Evolutionary conservation across 2,888 invertebrate species (phyloP).

Genomic region (Macaria liturata): DNA sequence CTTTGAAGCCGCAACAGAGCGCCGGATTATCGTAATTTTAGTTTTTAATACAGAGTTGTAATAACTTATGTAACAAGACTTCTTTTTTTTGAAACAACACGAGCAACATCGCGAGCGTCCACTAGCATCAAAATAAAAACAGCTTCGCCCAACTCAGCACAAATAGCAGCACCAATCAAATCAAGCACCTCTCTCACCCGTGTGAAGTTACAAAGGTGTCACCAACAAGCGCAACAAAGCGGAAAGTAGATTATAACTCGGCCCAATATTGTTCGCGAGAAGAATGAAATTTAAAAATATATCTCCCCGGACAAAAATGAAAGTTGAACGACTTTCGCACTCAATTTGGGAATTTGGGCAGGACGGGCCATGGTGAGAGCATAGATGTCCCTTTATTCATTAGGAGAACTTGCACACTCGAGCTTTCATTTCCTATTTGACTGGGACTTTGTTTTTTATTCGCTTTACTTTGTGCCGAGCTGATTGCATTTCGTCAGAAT

Average conservation of each 20-base stretch:
- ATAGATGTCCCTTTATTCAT: slow-evolving; percentile 31
- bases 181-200: too few species aligned
- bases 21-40: too few species aligned
- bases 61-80: too few species aligned
- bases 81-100: too few species aligned
- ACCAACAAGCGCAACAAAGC: slow-evolving; percentile 12
- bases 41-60: too few species aligned
- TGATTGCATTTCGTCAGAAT: slow-evolving; percentile 6
- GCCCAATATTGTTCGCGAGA: slow-evolving; percentile 8
- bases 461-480: slow-evolving; percentile 7
- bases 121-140: too few species aligned
- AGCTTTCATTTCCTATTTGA: slow-evolving; percentile 4
- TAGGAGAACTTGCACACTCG: slow-evolving; percentile 12
- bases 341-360: slow-evolving; percentile 30
- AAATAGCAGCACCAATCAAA: too few species aligned
- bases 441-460: background rate
- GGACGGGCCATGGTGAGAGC: slow-evolving; percentile 27
- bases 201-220: slow-evolving; percentile 10
- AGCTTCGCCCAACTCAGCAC: too few species aligned
- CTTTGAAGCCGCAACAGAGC: too few species aligned
- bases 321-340: slow-evolving; percentile 33
- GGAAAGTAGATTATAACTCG: slow-evolving; percentile 21
- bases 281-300: slow-evolving; percentile 32
- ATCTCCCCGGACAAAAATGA: slow-evolving; percentile 34
- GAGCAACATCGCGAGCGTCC: too few species aligned